Evolutionary conservation across 2,888 invertebrate species (phyloP).

Genomic region (Ceratothoa steindachneri): DNA sequence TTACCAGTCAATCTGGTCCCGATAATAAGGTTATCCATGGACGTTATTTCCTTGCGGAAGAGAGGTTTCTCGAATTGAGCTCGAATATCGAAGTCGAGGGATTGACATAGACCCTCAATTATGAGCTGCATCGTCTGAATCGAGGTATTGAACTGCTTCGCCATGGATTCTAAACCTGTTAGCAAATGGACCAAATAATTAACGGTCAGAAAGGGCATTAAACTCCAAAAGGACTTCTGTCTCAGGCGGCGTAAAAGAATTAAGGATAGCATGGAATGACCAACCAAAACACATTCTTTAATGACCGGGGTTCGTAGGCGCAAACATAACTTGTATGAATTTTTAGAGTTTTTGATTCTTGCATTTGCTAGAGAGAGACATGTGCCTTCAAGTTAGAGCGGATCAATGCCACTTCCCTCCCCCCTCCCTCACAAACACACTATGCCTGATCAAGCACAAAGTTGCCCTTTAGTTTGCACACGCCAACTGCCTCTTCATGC

Average conservation of each 20-base stretch:
- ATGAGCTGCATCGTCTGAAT: conserved; percentile 65
- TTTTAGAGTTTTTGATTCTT: too few relatives aligned
- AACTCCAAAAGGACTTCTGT: neutral
- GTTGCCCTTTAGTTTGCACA: too few relatives aligned
- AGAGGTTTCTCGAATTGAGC: conserved; percentile 64
- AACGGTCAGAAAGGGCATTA: neutral
- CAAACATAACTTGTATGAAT: too few relatives aligned
- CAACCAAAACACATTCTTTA: too few relatives aligned
- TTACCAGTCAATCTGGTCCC: conserved; percentile 55
- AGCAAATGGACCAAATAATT: too few relatives aligned
- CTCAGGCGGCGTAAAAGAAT: neutral
- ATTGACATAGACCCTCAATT: conserved; percentile 68
- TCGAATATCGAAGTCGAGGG: conserved; percentile 70
- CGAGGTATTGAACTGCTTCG: conserved; percentile 60
- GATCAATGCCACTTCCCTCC: too few relatives aligned
- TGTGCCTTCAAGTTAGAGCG: too few relatives aligned
- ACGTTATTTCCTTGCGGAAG: conserved; percentile 69
- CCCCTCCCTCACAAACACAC: too few relatives aligned
- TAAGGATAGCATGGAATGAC: neutral
- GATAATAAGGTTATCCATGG: conserved; percentile 62
- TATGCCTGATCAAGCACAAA: too few relatives aligned
- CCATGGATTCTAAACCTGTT: conserved; percentile 54
- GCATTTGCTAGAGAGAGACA: too few relatives aligned
- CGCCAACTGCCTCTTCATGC: too few relatives aligned
- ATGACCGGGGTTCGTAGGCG: too few relatives aligned